Evolutionary conservation across 2,113 vertebrate species (phyloP).

Genomic region (Parotia lawesii): DNA sequence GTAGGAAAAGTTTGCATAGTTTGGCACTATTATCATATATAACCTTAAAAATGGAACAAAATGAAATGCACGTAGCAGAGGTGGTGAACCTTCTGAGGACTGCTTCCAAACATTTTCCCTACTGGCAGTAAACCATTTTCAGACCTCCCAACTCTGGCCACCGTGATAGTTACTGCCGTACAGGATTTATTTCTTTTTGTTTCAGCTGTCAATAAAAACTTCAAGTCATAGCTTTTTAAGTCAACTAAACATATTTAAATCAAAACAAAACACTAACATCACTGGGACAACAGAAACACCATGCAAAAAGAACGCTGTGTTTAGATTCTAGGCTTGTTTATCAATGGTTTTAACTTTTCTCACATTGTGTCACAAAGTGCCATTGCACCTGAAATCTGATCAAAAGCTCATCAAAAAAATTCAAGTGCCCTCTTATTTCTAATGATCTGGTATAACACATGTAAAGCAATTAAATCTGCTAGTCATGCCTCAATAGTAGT

Average conservation of each 20-base stretch:
- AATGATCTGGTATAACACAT: neutral
- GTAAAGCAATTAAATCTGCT: neutral
- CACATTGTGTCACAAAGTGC: neutral
- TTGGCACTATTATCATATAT: slow-evolving; percentile 42
- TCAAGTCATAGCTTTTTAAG: slow-evolving; percentile 37
- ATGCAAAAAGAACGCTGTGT: accelerated
- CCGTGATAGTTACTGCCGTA: slow-evolving; percentile 59
- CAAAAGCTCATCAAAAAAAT: neutral
- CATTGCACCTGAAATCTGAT: neutral
- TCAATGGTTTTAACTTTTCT: neutral
- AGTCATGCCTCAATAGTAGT: neutral
- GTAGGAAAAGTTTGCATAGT: slow-evolving; percentile 37
- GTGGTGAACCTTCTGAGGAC: slow-evolving; percentile 52
- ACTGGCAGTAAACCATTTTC: slow-evolving; percentile 60
- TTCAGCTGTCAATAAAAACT: slow-evolving; percentile 66
- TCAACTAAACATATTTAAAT: slow-evolving; percentile 13
- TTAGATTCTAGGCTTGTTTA: neutral
- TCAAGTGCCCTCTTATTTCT: neutral
- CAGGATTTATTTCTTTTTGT: slow-evolving; percentile 52
- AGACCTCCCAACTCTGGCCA: slow-evolving; percentile 68
- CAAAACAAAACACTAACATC: neutral
- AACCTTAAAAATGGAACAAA: slow-evolving; percentile 50
- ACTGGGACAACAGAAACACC: neutral
- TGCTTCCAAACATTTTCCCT: slow-evolving; percentile 59
- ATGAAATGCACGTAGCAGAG: slow-evolving; percentile 1